A percentile compares a stretch with the other conserved stretches of the same genome.
These are phyloP conservation scores for Zoanthus sansibaricus DNA, from an alignment of 92 coral and sea anemone species.

Conservation along the genomic window DNA sequence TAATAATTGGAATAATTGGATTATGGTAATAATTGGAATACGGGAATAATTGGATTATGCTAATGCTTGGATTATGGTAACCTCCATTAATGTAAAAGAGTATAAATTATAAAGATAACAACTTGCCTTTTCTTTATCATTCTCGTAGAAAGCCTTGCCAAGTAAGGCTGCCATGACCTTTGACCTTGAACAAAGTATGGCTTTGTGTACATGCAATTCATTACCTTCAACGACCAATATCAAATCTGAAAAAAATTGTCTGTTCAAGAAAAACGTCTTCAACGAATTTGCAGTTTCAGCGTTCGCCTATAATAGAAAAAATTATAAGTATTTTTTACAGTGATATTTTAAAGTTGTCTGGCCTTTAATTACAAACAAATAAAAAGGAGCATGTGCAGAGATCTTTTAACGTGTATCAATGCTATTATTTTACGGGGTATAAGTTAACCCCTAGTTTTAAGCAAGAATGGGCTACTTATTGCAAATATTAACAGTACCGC, in stretches of 20 bases:
- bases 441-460: no score
- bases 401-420: no score
- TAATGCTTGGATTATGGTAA: no score
- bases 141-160: slow-evolving; percentile 11
- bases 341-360: background rate
- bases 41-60: no score
- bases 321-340: background rate
- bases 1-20: no score
- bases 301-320: slow-evolving; percentile 20
- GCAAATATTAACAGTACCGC: no score
- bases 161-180: slow-evolving; percentile 38
- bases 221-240: slow-evolving; percentile 29
- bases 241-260: slow-evolving; percentile 9
- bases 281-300: slow-evolving; percentile 9
- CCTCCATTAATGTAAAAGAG: background rate
- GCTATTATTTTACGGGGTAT: no score
- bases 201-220: slow-evolving; percentile 17
- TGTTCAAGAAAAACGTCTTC: slow-evolving; percentile 10
- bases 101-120: no score
- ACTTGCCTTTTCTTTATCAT: slow-evolving; percentile 24
- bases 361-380: no score
- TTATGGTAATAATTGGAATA: no score
- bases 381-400: no score
- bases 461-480: no score
- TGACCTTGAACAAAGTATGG: slow-evolving; percentile 27